Evolutionary conservation across 2,113 vertebrate genomes (phyloP), one percentile per base, ranked within the genome.

Genomic region (Brachyistius frenatus): DNA sequence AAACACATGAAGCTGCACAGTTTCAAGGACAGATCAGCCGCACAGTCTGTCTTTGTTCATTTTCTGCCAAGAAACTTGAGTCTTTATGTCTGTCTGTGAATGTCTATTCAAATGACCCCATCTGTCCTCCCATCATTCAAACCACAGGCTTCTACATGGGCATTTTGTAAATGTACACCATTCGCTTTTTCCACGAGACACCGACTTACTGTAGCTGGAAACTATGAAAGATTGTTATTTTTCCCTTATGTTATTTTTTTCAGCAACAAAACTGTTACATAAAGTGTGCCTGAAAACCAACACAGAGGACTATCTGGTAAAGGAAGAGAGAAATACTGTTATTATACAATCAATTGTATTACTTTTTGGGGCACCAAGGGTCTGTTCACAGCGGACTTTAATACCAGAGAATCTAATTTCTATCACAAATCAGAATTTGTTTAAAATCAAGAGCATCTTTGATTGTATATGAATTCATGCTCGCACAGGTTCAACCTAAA

Each of bases 261-360:
- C 71, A 84, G 84, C 89, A 88, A 91, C 81, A 87, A 95, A 94
- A 94, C 91, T 92, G 93, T 96, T 95, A 94, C 85, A 95, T 96
- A 92, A 96, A 94, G 96, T 90, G 97, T 99, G 97, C 97, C 97
- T 98, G 96, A 97, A 95, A 96, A 96, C 93, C 94, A 95, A 92
- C 83, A 85, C 84, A 84, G 80, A 88, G 62, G 69, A 84, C 39
- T 86, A 88, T 89, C 54, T 87, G 78, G 71, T 78, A 75, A 67
- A 78, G 73, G 44, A 71, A 86, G 83, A 91, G 78, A 86, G 76
- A 91, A 93, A 90, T 89, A 90, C 86, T 92, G 93, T 94, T 95
- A 95, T 95, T 94, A 96, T 94, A 94, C 93, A 94, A 94, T 91
- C 91, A 94, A 85, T 90, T 92, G 94, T 97, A 95, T 95, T 96